Conservation (phyloP, 2,113 vertebrate species). For the Periophthalmodon schlosseri region DNA sequence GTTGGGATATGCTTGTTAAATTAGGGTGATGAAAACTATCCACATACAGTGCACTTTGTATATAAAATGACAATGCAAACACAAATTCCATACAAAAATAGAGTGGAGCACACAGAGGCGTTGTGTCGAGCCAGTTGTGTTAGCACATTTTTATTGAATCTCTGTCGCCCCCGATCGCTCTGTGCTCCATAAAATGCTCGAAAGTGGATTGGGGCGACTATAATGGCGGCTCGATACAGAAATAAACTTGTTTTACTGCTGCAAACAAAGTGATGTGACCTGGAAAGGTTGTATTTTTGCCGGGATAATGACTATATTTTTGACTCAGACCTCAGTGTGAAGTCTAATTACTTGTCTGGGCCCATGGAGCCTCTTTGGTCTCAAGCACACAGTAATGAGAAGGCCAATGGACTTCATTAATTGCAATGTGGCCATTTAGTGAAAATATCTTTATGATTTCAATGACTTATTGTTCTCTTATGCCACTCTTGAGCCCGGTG, state of each 20-base stretch:
- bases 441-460: constrained; percentile 19
- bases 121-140: constrained; percentile 53
- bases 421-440: constrained; percentile 28
- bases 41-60: constrained; percentile 13
- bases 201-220: constrained; percentile 90
- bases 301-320: constrained; percentile 84
- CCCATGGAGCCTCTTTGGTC: constrained; percentile 57
- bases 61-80: constrained; percentile 48
- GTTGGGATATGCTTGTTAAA: constrained; percentile 57
- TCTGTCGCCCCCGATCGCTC: constrained; percentile 84
- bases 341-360: constrained; percentile 76
- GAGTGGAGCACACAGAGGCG: constrained; percentile 21
- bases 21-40: constrained; percentile 53
- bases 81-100: constrained; percentile 38
- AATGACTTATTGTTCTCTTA: constrained; percentile 6
- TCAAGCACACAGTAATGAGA: constrained; percentile 58
- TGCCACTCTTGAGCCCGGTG: neutral
- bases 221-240: constrained; percentile 91
- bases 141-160: constrained; percentile 87
- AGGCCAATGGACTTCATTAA: constrained; percentile 64
- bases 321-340: constrained; percentile 70
- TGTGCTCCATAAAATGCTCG: constrained; percentile 93
- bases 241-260: constrained; percentile 96
- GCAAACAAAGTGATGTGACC: constrained; percentile 95
- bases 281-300: constrained; percentile 94